phyloP scores from a whole-genome alignment of 2,113 vertebrate genomes.

The Nannobrachium achirus region DNA sequence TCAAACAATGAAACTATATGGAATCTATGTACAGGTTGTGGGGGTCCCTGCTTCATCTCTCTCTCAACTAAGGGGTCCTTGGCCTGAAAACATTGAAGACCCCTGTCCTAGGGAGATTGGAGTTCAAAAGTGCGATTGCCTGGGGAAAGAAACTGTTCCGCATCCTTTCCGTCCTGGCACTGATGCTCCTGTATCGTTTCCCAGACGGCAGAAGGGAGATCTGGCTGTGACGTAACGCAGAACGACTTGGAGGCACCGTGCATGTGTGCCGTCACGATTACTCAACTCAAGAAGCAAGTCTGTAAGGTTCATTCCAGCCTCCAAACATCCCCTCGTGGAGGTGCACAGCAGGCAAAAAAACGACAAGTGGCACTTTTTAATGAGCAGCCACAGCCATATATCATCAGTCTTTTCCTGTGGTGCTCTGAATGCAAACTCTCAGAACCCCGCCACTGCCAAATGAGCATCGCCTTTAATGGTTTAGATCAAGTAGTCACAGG shows the following conservation, averaged over 20 bases:
- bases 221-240: background rate
- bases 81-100: no score
- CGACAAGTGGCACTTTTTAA: slow-evolving; percentile 37
- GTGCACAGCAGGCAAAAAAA: slow-evolving; percentile 12
- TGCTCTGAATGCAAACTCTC: slow-evolving; percentile 16
- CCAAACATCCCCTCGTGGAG: no score
- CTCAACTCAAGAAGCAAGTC: background rate
- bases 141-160: no score
- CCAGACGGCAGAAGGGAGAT: no score
- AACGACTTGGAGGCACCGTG: slow-evolving; percentile 1
- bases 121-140: no score
- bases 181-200: no score
- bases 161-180: no score
- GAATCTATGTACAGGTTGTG: no score
- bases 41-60: no score
- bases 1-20: no score
- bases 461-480: slow-evolving; percentile 49
- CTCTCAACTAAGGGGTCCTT: no score
- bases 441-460: background rate
- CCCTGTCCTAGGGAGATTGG: no score
- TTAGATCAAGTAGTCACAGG: slow-evolving; percentile 59
- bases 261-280: background rate
- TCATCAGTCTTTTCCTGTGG: slow-evolving; percentile 33
- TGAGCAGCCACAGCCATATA: slow-evolving; percentile 3
- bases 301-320: background rate